Evolutionary conservation across 1,140 invertebrate genomes (phyloP).

Genomic region (Brachionus asplanchnoidis): DNA sequence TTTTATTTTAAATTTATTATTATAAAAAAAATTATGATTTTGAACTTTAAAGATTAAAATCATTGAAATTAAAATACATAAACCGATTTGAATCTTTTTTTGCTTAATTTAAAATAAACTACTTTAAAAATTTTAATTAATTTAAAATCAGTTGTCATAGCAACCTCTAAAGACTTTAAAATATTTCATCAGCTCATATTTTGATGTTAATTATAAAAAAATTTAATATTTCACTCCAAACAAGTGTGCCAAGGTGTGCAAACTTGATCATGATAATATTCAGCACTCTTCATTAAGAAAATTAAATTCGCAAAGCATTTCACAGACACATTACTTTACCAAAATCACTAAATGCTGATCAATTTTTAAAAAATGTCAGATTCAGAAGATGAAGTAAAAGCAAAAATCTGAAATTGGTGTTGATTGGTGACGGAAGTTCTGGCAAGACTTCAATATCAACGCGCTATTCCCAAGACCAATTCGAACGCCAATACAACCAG

Average conservation of each 20-base stretch:
- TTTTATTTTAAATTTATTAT: background rate
- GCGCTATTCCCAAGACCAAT: constrained; percentile 70
- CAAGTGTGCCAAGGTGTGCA: background rate
- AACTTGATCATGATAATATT: background rate
- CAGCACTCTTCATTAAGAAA: background rate
- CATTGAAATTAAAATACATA: background rate
- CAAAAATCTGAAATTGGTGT: constrained; percentile 71
- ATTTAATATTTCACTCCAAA: background rate
- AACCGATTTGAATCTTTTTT: background rate
- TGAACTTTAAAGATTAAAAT: background rate
- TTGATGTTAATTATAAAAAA: background rate
- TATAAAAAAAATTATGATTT: background rate
- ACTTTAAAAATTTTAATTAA: background rate
- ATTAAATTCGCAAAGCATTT: background rate
- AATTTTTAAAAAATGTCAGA: constrained; percentile 50
- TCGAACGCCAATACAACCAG: constrained; percentile 66
- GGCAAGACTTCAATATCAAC: constrained; percentile 72
- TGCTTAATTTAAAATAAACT: background rate
- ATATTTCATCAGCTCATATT: background rate
- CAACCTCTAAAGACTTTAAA: background rate
- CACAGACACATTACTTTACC: background rate
- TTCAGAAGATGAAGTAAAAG: constrained; percentile 61
- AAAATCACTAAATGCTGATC: background rate
- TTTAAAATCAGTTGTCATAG: background rate
- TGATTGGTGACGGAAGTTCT: constrained; percentile 71